Base-by-base conservation (phyloP, 2,113 vertebrate genomes). In the Psilopsiagon aymara region DNA sequence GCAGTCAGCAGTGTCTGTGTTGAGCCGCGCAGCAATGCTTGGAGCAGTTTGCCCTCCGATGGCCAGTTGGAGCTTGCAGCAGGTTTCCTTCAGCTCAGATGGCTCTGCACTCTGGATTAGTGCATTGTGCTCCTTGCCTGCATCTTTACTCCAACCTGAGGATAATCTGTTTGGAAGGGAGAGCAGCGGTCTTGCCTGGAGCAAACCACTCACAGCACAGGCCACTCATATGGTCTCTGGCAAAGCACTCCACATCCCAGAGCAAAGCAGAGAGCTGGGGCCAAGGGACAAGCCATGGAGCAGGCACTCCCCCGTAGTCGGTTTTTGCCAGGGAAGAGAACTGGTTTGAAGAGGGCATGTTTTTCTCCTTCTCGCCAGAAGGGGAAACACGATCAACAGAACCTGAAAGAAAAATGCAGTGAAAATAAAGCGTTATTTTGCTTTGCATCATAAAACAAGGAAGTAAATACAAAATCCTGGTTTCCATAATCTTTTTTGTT, bases 11-110 rank as follows among this genome's bases (percentile, higher is more conserved):
- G 11, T 13, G 82, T 55, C 3, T 16, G 4, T 28, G 70, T 21
- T 81, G 94, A 77, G 9, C 59, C 4, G 15, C 3, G 24, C 52
- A 31, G 80, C 86, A 95, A 95, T 60, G 81, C 94, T 94, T 82
- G 89, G 93, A 94, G 94, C 96, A 95, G 94, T 94, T 97, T 97
- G 96, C 96, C 94, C 94, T 97, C 96, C 87, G 2, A 95, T 96
- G 96, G 96, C 89, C 93, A 49, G 24, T 37, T 79, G 66, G 74
- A 87, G 69, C 93, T 75, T 95, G 81, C 93, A 94, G 77, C 86
- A 57, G 86, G 10, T 73, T 92, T 80, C 37, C 79, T 86, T 92
- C 1, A 0, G 49, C 44, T 89, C 60, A 24, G 25, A 13, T 3
- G 6, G 60, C 69, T 71, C 60, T 2, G 0, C 33, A 11, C 12